Percentiles rank a stretch among this genome's conserved stretches.
phyloP scores from a whole-genome alignment of 1,140 invertebrate species.

The Amyelois transitella region DNA sequence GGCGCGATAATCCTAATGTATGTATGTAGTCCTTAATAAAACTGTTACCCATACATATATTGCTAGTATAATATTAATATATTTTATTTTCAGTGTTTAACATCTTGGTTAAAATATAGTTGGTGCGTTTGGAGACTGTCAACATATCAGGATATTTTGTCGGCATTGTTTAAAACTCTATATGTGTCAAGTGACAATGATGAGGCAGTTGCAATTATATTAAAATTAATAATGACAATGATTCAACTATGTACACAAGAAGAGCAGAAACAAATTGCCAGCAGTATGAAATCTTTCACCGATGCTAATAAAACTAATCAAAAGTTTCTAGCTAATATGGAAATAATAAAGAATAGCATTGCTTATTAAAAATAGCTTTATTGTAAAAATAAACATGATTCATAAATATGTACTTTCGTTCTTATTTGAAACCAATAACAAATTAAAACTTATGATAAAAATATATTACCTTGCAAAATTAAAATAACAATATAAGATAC shows the following conservation, averaged over 20 bases:
- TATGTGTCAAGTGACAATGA: constrained; percentile 30
- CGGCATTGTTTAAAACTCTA: constrained; percentile 42
- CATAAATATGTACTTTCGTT: background rate
- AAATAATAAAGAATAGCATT: constrained; percentile 4
- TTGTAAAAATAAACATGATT: constrained; percentile 4
- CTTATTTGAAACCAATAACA: constrained; percentile 1
- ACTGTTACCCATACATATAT: no score
- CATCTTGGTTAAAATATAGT: constrained; percentile 47
- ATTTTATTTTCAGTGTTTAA: constrained; percentile 41
- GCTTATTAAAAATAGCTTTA: constrained; percentile 1
- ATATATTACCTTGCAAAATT: no score
- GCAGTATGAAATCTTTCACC: constrained; percentile 1
- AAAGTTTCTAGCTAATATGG: background rate
- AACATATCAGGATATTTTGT: constrained; percentile 37
- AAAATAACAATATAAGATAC: no score
- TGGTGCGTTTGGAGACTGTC: constrained; percentile 54
- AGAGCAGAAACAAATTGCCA: constrained; percentile 30
- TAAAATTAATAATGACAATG: constrained; percentile 38
- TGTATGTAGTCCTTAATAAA: no score
- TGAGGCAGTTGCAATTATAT: constrained; percentile 18
- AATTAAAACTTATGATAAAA: background rate
- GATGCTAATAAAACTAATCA: background rate
- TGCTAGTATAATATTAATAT: no score
- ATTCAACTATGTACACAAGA: constrained; percentile 30
- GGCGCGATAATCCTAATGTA: no score